Conservation (phyloP, 2,888 invertebrate genomes). For the Carterocephalus palaemon region DNA sequence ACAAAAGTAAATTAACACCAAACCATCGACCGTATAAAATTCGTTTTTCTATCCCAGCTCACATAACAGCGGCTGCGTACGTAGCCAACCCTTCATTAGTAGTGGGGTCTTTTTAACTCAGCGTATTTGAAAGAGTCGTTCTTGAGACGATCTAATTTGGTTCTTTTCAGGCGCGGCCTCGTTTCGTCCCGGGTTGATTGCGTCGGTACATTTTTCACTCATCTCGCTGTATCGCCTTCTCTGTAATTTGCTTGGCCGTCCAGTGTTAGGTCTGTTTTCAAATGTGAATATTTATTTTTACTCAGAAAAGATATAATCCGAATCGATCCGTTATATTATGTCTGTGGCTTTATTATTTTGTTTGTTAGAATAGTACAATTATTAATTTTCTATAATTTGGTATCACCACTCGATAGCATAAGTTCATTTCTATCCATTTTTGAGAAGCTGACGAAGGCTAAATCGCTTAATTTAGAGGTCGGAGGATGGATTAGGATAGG, state of each 20-base stretch:
- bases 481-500: too few species aligned
- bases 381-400: too few species aligned
- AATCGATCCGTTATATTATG: neutral
- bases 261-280: neutral
- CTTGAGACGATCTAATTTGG: slow-evolving; percentile 74
- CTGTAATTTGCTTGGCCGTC: slow-evolving; percentile 17
- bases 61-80: slow-evolving; percentile 29
- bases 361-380: too few species aligned
- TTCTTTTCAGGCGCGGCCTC: slow-evolving; percentile 66
- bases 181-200: slow-evolving; percentile 58
- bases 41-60: slow-evolving; percentile 1
- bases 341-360: too few species aligned
- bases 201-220: slow-evolving; percentile 50
- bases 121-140: slow-evolving; percentile 59
- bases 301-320: neutral
- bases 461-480: too few species aligned
- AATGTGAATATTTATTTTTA: neutral
- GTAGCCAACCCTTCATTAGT: slow-evolving; percentile 66
- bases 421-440: too few species aligned
- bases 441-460: too few species aligned
- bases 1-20: neutral
- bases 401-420: too few species aligned
- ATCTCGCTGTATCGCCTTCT: slow-evolving; percentile 44
- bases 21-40: slow-evolving; percentile 9
- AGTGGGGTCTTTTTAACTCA: slow-evolving; percentile 53